Percentiles rank a stretch among this genome's conserved stretches.
These are phyloP conservation scores for Lamproptera curius DNA, from an alignment of 2,888 invertebrate species.

Conservation along the genomic window DNA sequence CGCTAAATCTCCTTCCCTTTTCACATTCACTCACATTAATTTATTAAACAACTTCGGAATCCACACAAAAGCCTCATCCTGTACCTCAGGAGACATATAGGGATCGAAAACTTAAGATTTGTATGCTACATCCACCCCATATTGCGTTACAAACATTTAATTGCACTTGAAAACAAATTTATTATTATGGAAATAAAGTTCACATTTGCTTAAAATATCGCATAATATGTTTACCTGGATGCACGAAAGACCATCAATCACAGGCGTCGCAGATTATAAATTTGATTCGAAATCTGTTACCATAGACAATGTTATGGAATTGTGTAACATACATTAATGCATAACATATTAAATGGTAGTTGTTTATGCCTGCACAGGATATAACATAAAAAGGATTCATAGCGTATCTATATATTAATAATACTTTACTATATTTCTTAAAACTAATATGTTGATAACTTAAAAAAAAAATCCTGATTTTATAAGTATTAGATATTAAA, in stretches of 20 bases:
- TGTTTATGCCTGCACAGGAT: neutral
- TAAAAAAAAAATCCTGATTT: too few relatives aligned
- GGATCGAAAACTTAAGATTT: slow-evolving; percentile 35
- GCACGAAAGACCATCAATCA: slow-evolving; percentile 43
- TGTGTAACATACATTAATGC: slow-evolving; percentile 9
- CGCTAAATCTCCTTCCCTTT: too few relatives aligned
- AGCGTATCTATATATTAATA: too few relatives aligned
- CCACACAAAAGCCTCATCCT: slow-evolving; percentile 34
- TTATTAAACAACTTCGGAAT: slow-evolving; percentile 16
- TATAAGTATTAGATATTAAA: too few relatives aligned
- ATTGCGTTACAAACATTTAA: slow-evolving; percentile 17
- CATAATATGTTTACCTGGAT: slow-evolving; percentile 3
- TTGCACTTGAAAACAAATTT: neutral
- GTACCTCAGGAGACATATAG: slow-evolving; percentile 37
- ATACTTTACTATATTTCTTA: too few relatives aligned
- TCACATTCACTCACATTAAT: too few relatives aligned
- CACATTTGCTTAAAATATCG: neutral
- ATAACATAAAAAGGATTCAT: neutral
- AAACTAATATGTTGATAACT: too few relatives aligned
- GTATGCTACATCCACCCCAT: slow-evolving; percentile 32
- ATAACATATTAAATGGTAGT: neutral
- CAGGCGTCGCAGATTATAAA: slow-evolving; percentile 37
- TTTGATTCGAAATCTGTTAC: slow-evolving; percentile 24
- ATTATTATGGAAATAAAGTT: slow-evolving; percentile 1
- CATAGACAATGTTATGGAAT: neutral